phyloP scores from a whole-genome alignment of 2,113 vertebrate genomes.

The Eretmochelys imbricata region DNA sequence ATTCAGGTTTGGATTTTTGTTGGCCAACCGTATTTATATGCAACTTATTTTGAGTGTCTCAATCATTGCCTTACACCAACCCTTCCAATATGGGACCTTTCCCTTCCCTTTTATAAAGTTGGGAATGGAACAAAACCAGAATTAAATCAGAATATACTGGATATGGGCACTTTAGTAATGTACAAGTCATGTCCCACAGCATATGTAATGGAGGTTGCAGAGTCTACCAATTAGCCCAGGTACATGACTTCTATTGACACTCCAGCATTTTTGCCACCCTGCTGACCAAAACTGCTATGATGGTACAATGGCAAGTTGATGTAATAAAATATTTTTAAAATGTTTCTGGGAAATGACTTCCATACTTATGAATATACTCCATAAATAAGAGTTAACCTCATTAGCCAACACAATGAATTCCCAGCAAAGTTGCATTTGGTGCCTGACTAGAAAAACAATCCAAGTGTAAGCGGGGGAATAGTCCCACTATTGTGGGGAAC shows the following conservation, averaged over 20 bases:
- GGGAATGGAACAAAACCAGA: neutral
- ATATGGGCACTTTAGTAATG: neutral
- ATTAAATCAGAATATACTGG: neutral
- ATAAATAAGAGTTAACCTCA: constrained; percentile 40
- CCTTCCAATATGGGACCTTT: neutral
- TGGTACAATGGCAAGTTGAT: constrained; percentile 58
- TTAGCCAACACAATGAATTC: constrained; percentile 51
- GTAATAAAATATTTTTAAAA: constrained; percentile 53
- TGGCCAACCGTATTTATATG: neutral
- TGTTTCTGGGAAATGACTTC: constrained; percentile 61
- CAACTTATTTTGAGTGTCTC: neutral
- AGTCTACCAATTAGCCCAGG: neutral
- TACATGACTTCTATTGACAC: constrained; percentile 38
- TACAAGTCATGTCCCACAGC: neutral
- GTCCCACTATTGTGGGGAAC: no score
- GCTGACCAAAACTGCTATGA: constrained; percentile 51
- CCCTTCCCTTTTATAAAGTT: neutral
- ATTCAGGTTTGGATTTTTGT: neutral
- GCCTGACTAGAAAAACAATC: neutral
- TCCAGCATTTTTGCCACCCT: constrained; percentile 30
- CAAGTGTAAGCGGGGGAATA: no score
- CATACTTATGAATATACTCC: constrained; percentile 53
- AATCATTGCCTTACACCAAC: neutral
- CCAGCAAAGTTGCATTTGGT: constrained; percentile 26
- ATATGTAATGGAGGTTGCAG: neutral